These are phyloP conservation scores for Proteles cristata DNA, from an alignment of 2,113 vertebrate genomes.

Conservation along the genomic window DNA sequence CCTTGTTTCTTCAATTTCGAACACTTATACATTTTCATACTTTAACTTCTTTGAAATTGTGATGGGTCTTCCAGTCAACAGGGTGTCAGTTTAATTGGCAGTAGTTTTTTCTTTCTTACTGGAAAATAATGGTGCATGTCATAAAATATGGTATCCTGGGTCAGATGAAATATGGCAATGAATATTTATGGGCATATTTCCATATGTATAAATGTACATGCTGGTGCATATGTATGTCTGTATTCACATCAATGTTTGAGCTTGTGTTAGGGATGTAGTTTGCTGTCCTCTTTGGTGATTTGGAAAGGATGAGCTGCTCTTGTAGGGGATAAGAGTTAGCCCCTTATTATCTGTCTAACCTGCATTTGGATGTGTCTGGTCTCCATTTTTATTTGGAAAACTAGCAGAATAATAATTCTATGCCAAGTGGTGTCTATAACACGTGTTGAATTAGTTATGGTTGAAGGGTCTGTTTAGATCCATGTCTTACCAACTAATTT, in stretches of 20 bases:
- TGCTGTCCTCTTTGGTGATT: neutral
- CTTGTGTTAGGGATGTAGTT: neutral
- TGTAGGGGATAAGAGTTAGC: neutral
- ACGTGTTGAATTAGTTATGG: neutral
- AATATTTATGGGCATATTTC: neutral
- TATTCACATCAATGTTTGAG: neutral
- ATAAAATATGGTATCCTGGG: neutral
- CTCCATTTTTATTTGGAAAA: neutral
- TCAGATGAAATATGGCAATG: neutral
- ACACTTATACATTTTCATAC: neutral
- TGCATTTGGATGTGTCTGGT: neutral
- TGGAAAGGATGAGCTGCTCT: neutral
- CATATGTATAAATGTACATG: neutral
- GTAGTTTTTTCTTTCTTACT: neutral
- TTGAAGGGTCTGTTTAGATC: neutral
- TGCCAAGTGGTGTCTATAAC: neutral
- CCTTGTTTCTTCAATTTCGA: neutral
- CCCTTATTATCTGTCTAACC: neutral
- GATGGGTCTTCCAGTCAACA: neutral
- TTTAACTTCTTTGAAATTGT: neutral
- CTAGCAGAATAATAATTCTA: neutral
- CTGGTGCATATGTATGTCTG: neutral
- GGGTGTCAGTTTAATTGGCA: neutral
- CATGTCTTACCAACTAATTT: neutral
- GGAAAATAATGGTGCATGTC: neutral